Conservation (phyloP, 2,113 vertebrate species). For the Eleginops maclovinus region DNA sequence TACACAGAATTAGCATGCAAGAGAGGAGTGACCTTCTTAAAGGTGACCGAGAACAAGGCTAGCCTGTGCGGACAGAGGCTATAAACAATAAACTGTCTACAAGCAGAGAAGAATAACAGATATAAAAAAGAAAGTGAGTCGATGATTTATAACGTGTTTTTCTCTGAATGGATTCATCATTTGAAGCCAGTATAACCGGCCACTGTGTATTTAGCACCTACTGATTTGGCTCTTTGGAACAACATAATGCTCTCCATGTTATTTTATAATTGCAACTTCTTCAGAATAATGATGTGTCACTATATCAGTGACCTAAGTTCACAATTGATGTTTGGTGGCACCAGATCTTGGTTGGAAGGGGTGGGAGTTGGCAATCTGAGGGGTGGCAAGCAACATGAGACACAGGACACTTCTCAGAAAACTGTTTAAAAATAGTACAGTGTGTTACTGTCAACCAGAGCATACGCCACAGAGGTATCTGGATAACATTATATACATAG, state of each 20-base stretch:
- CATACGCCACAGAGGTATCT: conserved; percentile 29
- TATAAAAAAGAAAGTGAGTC: background rate
- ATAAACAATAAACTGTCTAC: background rate
- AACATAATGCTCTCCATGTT: background rate
- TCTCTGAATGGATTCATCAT: background rate
- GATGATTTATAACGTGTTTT: background rate
- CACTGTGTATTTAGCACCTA: background rate
- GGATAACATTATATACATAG: conserved; percentile 18
- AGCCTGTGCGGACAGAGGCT: background rate
- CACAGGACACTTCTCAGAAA: conserved; percentile 71
- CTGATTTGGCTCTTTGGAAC: background rate
- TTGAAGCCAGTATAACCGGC: background rate
- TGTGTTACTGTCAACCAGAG: conserved; percentile 47
- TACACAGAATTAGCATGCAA: background rate
- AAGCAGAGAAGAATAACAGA: background rate
- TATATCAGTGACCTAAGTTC: conserved; percentile 3
- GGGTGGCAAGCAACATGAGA: conserved; percentile 69
- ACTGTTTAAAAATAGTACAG: conserved; percentile 83
- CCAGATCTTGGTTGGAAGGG: conserved; percentile 16
- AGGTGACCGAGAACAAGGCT: conserved; percentile 52
- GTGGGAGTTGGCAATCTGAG: conserved; percentile 18
- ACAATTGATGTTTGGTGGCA: conserved; percentile 9
- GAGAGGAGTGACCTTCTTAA: conserved; percentile 66
- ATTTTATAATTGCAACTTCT: background rate
- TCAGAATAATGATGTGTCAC: background rate